These are phyloP conservation scores for Drosophila sechellia DNA, from an alignment of 1,140 invertebrate species.

Conservation along the genomic window DNA sequence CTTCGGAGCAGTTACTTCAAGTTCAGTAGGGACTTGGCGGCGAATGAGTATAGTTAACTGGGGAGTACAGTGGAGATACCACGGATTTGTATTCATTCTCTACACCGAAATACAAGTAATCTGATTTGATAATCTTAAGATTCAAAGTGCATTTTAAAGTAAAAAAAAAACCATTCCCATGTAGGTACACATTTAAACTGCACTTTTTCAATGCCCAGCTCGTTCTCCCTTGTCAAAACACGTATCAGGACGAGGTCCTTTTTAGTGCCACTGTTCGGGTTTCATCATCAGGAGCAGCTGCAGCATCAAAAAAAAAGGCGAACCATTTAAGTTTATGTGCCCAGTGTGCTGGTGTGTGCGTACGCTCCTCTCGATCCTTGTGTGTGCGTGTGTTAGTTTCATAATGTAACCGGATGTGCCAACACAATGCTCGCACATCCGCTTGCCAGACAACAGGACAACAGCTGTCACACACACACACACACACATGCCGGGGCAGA, in stretches of 20 bases:
- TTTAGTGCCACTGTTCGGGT: constrained; percentile 36
- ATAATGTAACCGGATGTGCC: constrained; percentile 83
- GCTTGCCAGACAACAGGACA: constrained; percentile 76
- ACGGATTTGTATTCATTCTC: too few relatives aligned
- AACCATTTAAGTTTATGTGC: constrained; percentile 73
- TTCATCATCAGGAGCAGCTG: constrained; percentile 66
- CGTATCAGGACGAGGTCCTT: constrained; percentile 2
- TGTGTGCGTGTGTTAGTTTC: constrained; percentile 66
- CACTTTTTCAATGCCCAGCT: constrained; percentile 3
- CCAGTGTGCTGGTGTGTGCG: constrained; percentile 11
- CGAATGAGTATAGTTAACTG: neutral
- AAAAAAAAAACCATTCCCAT: too few relatives aligned
- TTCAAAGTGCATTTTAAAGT: too few relatives aligned
- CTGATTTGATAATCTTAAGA: too few relatives aligned
- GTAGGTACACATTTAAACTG: too few relatives aligned
- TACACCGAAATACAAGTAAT: too few relatives aligned
- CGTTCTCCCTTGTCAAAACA: constrained; percentile 19
- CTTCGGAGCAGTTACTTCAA: constrained; percentile 45
- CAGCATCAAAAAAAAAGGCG: constrained; percentile 49
- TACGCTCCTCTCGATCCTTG: constrained; percentile 3
- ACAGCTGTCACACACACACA: constrained; percentile 78
- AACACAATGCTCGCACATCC: constrained; percentile 82
- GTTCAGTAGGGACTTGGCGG: constrained; percentile 2
- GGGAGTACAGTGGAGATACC: constrained; percentile 15
- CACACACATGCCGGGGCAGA: constrained; percentile 4